phyloP scores from a whole-genome alignment of 2,888 invertebrate genomes.

The Cepaea hortensis region DNA sequence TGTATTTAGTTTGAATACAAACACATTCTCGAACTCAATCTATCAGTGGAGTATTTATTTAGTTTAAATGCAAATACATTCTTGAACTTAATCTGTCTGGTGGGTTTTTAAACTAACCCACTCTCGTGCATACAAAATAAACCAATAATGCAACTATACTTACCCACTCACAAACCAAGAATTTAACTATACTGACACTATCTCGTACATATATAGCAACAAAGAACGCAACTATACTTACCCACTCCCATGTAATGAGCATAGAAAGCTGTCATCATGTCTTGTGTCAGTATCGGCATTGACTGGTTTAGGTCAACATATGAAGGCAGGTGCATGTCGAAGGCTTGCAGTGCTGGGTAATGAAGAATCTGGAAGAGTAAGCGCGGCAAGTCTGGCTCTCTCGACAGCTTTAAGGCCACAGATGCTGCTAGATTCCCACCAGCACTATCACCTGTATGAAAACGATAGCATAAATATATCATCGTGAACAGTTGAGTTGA shows the following conservation, averaged over 20 bases:
- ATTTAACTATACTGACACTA: too few relatives aligned
- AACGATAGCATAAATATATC: neutral
- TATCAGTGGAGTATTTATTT: too few relatives aligned
- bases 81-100: too few relatives aligned
- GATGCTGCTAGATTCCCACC: constrained; percentile 41
- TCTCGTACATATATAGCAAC: neutral
- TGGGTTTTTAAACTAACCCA: too few relatives aligned
- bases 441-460: constrained; percentile 31
- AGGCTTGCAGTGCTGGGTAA: constrained; percentile 73
- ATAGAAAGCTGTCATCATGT: constrained; percentile 37
- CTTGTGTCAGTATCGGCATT: constrained; percentile 24
- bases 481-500: too few relatives aligned
- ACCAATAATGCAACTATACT: neutral
- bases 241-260: constrained; percentile 38
- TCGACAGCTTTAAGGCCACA: constrained; percentile 26
- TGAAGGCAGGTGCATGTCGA: constrained; percentile 67
- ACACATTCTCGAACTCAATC: too few relatives aligned
- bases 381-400: constrained; percentile 28
- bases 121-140: neutral
- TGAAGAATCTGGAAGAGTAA: constrained; percentile 54
- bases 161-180: constrained; percentile 8
- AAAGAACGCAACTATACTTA: neutral
- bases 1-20: too few relatives aligned
- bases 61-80: too few relatives aligned
- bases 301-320: constrained; percentile 46